Percentiles rank a stretch among this genome's conserved stretches.
Conservation (phyloP, 92 coral and sea anemone species). For the Diadumene lineata region DNA sequence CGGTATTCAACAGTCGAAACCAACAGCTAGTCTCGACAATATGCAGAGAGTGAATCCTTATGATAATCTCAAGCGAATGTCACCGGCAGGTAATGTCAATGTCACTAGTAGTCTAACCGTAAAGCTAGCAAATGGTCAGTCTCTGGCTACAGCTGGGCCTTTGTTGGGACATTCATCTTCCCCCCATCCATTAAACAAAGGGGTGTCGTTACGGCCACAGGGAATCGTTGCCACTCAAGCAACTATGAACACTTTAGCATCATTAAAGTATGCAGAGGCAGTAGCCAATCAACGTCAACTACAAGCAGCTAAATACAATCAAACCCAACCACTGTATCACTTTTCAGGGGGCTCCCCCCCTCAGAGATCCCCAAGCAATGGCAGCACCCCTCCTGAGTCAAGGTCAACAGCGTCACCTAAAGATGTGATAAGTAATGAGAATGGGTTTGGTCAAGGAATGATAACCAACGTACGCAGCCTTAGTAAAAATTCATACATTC, state of each 20-base stretch:
- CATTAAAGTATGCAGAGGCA: constrained; percentile 7
- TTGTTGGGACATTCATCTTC: neutral
- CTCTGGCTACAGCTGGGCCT: neutral
- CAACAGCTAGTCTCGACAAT: neutral
- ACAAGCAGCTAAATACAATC: constrained; percentile 2
- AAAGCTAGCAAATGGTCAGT: constrained; percentile 45
- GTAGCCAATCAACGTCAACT: neutral
- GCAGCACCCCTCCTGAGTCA: constrained; percentile 31
- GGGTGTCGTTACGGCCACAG: neutral
- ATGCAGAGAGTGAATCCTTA: constrained; percentile 60
- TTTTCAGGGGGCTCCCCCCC: constrained; percentile 65
- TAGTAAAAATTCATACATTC: constrained; percentile 30
- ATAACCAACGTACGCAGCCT: constrained; percentile 29
- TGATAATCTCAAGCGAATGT: constrained; percentile 69
- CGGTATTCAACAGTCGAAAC: constrained; percentile 5
- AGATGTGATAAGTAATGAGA: neutral
- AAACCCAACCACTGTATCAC: constrained; percentile 36
- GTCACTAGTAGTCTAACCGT: constrained; percentile 20
- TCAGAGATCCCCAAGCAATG: constrained; percentile 20
- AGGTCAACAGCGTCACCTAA: neutral
- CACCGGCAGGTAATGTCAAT: constrained; percentile 17
- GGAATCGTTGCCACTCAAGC: neutral
- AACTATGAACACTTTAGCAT: constrained; percentile 1
- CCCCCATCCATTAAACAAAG: neutral
- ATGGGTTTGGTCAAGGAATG: constrained; percentile 23